Evolutionary conservation across 2,888 invertebrate genomes (phyloP).

Genomic region (Zaprionus lineosus): DNA sequence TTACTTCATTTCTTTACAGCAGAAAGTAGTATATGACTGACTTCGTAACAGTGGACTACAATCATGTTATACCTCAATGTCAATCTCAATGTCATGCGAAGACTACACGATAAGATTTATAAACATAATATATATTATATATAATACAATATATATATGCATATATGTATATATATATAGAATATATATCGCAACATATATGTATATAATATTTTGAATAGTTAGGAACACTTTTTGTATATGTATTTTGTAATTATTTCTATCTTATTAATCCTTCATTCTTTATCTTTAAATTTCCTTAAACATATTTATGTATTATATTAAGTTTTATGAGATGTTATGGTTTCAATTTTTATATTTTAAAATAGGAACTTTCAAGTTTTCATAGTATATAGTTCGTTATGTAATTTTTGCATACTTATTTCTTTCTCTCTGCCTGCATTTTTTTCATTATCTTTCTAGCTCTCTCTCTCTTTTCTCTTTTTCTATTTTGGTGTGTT

Average conservation of each 20-base stretch:
- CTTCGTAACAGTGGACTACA: too few relatives aligned
- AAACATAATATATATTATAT: constrained; percentile 19
- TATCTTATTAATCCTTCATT: constrained; percentile 29
- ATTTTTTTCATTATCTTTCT: too few relatives aligned
- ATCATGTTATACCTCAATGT: too few relatives aligned
- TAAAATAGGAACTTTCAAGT: constrained; percentile 79
- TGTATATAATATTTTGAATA: constrained; percentile 68
- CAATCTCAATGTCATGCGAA: constrained; percentile 9
- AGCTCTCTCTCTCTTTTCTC: too few relatives aligned
- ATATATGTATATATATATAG: constrained; percentile 5
- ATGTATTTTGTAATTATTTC: constrained; percentile 47
- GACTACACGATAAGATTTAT: constrained; percentile 7
- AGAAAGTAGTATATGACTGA: too few relatives aligned
- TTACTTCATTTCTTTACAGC: too few relatives aligned
- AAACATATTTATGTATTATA: constrained; percentile 38
- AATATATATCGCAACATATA: constrained; percentile 48
- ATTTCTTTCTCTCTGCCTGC: background rate
- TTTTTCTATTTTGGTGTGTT: too few relatives aligned
- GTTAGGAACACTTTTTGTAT: constrained; percentile 72
- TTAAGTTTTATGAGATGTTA: constrained; percentile 50
- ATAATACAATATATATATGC: constrained; percentile 22
- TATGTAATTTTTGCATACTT: background rate
- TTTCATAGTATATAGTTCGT: constrained; percentile 63
- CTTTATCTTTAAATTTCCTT: constrained; percentile 38
- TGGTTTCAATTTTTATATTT: constrained; percentile 49